phyloP scores from a whole-genome alignment of 2,113 vertebrate species.

The Aldabrachelys gigantea region DNA sequence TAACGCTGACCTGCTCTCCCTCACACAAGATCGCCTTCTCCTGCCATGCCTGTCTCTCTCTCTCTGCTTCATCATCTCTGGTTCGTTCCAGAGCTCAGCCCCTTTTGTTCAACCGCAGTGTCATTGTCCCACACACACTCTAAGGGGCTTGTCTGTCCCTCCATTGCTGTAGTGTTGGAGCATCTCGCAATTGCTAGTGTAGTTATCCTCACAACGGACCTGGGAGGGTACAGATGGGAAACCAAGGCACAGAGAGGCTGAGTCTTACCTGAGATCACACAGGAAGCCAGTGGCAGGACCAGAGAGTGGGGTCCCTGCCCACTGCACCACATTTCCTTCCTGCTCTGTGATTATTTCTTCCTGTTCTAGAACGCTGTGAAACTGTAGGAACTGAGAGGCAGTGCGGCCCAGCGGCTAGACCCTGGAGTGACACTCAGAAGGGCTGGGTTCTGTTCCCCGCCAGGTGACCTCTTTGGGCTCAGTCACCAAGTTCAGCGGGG shows the following conservation, averaged over 20 bases:
- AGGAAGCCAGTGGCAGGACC: not conserved
- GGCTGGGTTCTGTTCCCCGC: not conserved
- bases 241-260: not conserved
- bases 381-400: not conserved
- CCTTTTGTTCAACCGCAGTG: not conserved
- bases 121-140: not conserved
- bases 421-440: not conserved
- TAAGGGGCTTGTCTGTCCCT: not conserved
- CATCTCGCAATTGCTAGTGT: not conserved
- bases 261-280: not conserved
- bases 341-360: not conserved
- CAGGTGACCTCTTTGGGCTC: not conserved
- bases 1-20: not conserved
- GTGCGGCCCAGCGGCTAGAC: not conserved
- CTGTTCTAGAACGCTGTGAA: not conserved
- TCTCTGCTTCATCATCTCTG: not conserved
- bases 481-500: not conserved
- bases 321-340: not conserved
- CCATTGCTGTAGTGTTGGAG: not conserved
- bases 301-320: not conserved
- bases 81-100: too few species aligned
- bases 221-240: not conserved
- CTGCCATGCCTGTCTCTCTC: not conserved
- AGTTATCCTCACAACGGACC: not conserved
- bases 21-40: not conserved